Evolutionary conservation across 2,113 vertebrate genomes (phyloP).

Genomic region (Manacus vitellinus): DNA sequence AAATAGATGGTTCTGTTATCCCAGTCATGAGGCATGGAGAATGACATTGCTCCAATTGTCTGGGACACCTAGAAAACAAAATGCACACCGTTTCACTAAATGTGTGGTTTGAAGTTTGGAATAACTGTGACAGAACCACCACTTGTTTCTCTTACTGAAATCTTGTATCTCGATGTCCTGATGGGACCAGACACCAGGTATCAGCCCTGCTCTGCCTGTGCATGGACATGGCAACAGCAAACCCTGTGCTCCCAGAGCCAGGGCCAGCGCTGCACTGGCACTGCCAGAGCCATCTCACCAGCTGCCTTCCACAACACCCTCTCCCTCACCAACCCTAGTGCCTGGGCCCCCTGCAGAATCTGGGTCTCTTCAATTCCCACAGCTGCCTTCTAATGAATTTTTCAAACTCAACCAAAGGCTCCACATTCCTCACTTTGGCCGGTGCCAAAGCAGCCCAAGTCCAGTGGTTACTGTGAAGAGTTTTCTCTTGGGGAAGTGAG

Average conservation of each 20-base stretch:
- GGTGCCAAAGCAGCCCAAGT: neutral
- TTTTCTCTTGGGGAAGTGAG: neutral
- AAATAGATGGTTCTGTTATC: conserved; percentile 79
- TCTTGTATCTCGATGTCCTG: neutral
- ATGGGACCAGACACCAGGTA: neutral
- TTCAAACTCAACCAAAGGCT: neutral
- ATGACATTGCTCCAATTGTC: conserved; percentile 72
- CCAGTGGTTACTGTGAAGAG: neutral
- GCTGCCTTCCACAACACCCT: neutral
- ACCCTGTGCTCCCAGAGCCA: accelerated
- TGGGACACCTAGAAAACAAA: conserved; percentile 70
- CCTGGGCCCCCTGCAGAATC: neutral
- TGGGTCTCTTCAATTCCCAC: neutral
- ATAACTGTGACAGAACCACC: neutral
- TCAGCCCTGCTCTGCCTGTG: neutral
- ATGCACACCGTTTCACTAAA: neutral
- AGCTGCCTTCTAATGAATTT: neutral
- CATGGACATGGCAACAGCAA: accelerated
- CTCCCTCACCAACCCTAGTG: neutral
- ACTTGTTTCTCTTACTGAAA: neutral
- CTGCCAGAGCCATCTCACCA: neutral
- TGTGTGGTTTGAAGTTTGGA: neutral
- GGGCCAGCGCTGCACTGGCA: neutral
- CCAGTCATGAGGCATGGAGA: conserved; percentile 84
- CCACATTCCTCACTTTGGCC: neutral